phyloP scores from a whole-genome alignment of 2,113 vertebrate genomes.

The Xenopus laevis region DNA sequence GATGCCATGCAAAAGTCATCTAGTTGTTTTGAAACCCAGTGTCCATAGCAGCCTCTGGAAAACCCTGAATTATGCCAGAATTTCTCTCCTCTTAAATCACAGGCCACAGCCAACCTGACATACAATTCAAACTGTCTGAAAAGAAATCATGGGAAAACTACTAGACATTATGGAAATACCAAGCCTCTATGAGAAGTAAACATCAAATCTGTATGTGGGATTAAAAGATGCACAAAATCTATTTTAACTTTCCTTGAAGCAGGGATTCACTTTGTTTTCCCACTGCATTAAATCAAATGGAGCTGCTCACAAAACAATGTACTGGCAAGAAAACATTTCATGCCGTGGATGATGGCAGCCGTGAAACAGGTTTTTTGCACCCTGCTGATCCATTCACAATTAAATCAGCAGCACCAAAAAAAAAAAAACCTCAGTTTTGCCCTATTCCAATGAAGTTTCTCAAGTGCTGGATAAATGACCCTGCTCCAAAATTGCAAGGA shows the following conservation, averaged over 20 bases:
- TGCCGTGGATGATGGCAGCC: conserved; percentile 11
- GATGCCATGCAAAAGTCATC: no score
- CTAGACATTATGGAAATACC: no score
- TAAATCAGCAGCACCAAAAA: neutral
- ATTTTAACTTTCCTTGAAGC: conserved; percentile 3
- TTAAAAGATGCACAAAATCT: no score
- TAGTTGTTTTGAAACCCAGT: no score
- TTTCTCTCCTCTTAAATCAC: no score
- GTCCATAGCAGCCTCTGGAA: no score
- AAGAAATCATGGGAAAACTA: no score
- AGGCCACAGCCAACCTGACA: no score
- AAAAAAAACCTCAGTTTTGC: neutral
- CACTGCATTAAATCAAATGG: neutral
- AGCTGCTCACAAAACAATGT: neutral
- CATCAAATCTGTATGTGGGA: no score
- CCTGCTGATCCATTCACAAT: conserved; percentile 7
- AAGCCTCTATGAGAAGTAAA: no score
- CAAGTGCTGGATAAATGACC: neutral
- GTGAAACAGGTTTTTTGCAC: conserved; percentile 15
- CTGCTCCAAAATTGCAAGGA: neutral
- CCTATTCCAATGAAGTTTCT: conserved; percentile 3
- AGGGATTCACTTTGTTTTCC: conserved; percentile 16
- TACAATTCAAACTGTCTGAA: no score
- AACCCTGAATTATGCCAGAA: no score
- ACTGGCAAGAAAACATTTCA: neutral